These are phyloP conservation scores for Macrophya alboannulata DNA, from an alignment of 2,888 invertebrate species.

Conservation along the genomic window DNA sequence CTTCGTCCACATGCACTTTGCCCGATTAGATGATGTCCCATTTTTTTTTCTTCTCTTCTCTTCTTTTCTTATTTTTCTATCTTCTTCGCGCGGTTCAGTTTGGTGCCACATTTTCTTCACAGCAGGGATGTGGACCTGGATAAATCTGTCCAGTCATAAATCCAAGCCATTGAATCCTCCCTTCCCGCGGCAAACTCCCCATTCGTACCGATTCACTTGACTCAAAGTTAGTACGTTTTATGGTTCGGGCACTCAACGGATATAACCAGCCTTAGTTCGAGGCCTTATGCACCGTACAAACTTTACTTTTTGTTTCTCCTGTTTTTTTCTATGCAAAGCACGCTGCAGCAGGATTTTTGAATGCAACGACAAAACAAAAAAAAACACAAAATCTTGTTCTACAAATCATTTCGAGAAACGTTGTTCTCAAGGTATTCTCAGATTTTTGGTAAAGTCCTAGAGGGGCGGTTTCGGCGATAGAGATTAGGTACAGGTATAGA, in stretches of 20 bases:
- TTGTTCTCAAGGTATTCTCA: too few relatives aligned
- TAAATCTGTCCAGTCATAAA: constrained; percentile 42
- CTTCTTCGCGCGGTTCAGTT: neutral
- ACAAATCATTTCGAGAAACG: too few relatives aligned
- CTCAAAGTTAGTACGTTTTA: constrained; percentile 13
- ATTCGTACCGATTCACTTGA: constrained; percentile 42
- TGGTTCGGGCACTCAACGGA: constrained; percentile 29
- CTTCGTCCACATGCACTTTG: constrained; percentile 1
- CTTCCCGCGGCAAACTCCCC: neutral
- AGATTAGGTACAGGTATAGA: neutral
- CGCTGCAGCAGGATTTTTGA: neutral
- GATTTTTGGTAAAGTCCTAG: neutral
- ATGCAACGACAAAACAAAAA: too few relatives aligned
- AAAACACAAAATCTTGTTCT: too few relatives aligned
- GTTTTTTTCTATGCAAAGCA: neutral
- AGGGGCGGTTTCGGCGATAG: neutral
- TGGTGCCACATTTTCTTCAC: neutral
- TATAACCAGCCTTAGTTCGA: constrained; percentile 30
- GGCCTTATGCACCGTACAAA: constrained; percentile 8
- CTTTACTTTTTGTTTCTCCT: neutral
- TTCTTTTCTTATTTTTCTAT: too few relatives aligned
- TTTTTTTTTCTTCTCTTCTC: neutral
- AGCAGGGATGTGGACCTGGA: constrained; percentile 4
- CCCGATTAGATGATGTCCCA: constrained; percentile 27
- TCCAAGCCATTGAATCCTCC: constrained; percentile 26